phyloP scores from a whole-genome alignment of 2,888 invertebrate genomes.

The Apamea anceps region DNA sequence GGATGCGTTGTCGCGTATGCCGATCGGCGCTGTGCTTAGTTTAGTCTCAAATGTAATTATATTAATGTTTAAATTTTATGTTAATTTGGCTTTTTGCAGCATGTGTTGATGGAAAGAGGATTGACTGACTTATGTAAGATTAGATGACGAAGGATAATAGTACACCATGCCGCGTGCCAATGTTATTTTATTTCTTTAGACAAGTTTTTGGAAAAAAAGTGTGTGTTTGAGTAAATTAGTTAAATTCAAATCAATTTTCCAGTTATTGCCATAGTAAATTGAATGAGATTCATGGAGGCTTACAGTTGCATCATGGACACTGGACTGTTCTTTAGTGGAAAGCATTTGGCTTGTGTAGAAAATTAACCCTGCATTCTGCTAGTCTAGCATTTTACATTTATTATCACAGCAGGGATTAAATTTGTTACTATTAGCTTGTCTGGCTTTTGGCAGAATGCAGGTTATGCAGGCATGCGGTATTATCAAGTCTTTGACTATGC shows the following conservation, averaged over 20 bases:
- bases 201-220: constrained; percentile 59
- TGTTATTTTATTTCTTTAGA: constrained; percentile 72
- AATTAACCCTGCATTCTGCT: constrained; percentile 54
- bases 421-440: constrained; percentile 42
- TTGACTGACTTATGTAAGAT: constrained; percentile 86
- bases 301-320: constrained; percentile 63
- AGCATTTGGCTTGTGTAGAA: constrained; percentile 51
- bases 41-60: constrained; percentile 88
- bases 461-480: constrained; percentile 75
- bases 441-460: constrained; percentile 63
- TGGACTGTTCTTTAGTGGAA: constrained; percentile 37
- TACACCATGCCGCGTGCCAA: constrained; percentile 84
- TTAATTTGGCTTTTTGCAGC: constrained; percentile 78
- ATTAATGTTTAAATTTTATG: constrained; percentile 77
- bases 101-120: constrained; percentile 78
- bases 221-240: constrained; percentile 49
- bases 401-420: constrained; percentile 30
- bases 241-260: constrained; percentile 63
- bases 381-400: constrained; percentile 35
- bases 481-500: constrained; percentile 65
- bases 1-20: constrained; percentile 80
- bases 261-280: constrained; percentile 76
- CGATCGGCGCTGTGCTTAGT: constrained; percentile 86
- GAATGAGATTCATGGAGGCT: constrained; percentile 65
- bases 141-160: constrained; percentile 75